These are phyloP conservation scores for Lampris incognitus DNA, from an alignment of 2,113 vertebrate genomes.

Conservation along the genomic window DNA sequence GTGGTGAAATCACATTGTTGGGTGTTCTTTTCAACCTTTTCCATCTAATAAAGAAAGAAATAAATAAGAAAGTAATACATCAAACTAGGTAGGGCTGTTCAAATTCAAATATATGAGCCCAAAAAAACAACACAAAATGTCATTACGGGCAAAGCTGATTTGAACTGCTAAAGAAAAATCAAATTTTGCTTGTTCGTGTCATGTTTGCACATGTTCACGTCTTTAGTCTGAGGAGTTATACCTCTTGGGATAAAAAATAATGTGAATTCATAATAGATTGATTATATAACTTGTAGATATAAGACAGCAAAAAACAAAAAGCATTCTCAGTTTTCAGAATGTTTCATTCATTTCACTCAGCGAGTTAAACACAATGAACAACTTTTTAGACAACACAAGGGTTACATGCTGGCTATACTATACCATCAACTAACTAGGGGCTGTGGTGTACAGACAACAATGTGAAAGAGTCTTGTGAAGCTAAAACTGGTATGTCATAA, in stretches of 20 bases:
- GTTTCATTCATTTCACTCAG: constrained; percentile 15
- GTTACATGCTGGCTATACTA: neutral
- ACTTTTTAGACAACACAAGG: neutral
- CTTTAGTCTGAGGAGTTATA: neutral
- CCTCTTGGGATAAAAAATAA: neutral
- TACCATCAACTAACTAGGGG: neutral
- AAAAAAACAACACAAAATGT: too few relatives aligned
- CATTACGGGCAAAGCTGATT: too few relatives aligned
- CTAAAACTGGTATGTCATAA: neutral
- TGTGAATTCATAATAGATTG: neutral
- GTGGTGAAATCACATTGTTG: neutral
- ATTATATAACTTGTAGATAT: neutral
- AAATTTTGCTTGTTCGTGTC: neutral
- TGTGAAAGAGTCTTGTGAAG: neutral
- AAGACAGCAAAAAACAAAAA: neutral
- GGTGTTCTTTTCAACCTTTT: constrained; percentile 46
- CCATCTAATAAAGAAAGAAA: constrained; percentile 70
- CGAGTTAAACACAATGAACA: neutral
- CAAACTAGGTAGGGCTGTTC: neutral
- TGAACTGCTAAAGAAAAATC: neutral
- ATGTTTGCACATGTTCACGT: neutral
- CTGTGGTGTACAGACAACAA: neutral
- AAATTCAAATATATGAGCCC: too few relatives aligned
- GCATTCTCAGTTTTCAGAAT: neutral
- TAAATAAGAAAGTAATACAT: neutral